Base-by-base conservation (phyloP, 1,140 invertebrate species). In the Stenopsyche tienmushanensis region DNA sequence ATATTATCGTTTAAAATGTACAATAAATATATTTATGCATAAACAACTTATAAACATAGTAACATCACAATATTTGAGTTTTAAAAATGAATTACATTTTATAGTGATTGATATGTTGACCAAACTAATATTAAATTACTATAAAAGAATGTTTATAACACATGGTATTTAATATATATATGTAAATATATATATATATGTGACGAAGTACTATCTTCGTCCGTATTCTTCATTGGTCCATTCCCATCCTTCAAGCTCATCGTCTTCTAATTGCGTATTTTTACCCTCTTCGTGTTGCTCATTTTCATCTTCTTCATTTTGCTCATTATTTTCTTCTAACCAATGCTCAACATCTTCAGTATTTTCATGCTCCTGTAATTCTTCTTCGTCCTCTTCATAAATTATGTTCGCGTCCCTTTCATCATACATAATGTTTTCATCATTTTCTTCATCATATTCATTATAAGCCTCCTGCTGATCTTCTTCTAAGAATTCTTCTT, bases 301-400 rank as follows among this genome's bases (percentile, higher is more conserved):
- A 65, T 71, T 39, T 60, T 60, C 53, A 39, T 55, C 49, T 25
- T 49, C 50, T 25, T 59, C 44, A 3, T 25, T 62, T 21, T 65
- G 24, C 64, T 67, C 71, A 8, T 62, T 52, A 5, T 73, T 72
- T 65, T 74, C 69, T 70, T 75, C 74, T 23, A 73, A 69, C 74
- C 75, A 77, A 57, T 73, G 72, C 55, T 79, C 73, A 50, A 76
- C 73, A 67, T 74, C 76, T 10, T 75, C 76, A 1, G 72, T 72
- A 3, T 75, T 75, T 54, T 80, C 76, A 70, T 79, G 57, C 23
- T 55, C 52, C 21, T 67, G 57, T 8, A 55, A 10, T 3, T 34
- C 71, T 39, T 76, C 75, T 3, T 76, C 75, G 66, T 80, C 79
- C 69, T 81, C 78, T 72, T 81, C 79, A 63, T 80, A 78, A 58